Evolutionary conservation across 2,113 vertebrate species (phyloP), one percentile per base, ranked within the genome.

Genomic region (Alectura lathami): DNA sequence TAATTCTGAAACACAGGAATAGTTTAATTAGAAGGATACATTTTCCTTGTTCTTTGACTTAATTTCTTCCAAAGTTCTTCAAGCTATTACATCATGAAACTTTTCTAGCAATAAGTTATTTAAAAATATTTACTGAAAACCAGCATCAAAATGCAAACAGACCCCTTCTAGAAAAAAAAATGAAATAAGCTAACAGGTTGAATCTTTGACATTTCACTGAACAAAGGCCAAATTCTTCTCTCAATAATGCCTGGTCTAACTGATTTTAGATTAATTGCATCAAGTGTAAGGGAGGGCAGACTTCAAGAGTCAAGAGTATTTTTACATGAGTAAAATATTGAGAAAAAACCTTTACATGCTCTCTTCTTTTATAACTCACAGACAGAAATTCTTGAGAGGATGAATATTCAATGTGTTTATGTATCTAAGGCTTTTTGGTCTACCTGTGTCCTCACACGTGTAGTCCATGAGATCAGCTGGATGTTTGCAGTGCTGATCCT

Each of bases 381-480:
- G 57, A 42, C 16, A 24, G 20, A 63, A 56, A 42, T 75, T 72
- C 81, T 67, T 59, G 51, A 18, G 43, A 22, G 0, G 0, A 9
- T 92, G 22, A 53, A 48, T 64, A 6, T 51, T 93, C 27, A 38
- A 1, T 36, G 27, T 82, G 9, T n/a, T 21, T 81, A 1, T 34
- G 15, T 8, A 40, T 43, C 51, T 86, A 47, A 68, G 16, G 17
- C 8, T 81, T 77, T 91, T 77, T 32, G 60, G 68, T 40, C 23
- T 74, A 20, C 42, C 76, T 34, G 15, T 6, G 1, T 79, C 67
- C 32, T 66, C 10, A 66, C 8, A 8, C 4, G 8, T 17, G n/a
- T 26, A 67, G 42, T 50, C 43, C 20, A 17, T 64, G 51, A 69
- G 11, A 15, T 56, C 72, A 80, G 24, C 32, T 77, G 75, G 29